Conservation (phyloP, 1,140 invertebrate genomes). For the Belonocnema kinseyi region DNA sequence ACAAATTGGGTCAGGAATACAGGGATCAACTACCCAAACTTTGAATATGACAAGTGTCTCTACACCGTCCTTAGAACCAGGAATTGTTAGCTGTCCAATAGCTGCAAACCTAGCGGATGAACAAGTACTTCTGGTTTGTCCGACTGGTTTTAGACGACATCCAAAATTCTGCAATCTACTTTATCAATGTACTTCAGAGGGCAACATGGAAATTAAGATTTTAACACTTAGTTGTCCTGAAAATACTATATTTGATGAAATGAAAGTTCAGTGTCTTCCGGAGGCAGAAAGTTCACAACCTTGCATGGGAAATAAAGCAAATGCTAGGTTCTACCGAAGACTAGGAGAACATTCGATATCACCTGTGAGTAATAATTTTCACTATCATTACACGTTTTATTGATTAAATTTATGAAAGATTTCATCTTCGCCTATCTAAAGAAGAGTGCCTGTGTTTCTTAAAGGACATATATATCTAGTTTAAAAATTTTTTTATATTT, state of each 20-base stretch:
- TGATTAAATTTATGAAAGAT: background rate
- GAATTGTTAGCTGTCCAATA: constrained; percentile 47
- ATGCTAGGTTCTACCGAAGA: constrained; percentile 76
- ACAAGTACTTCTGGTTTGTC: constrained; percentile 84
- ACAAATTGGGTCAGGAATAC: constrained; percentile 25
- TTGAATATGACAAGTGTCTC: background rate
- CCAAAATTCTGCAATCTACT: constrained; percentile 89
- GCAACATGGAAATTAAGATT: constrained; percentile 83
- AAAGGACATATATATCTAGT: too few relatives aligned
- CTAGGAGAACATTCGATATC: constrained; percentile 75
- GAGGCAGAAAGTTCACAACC: constrained; percentile 77
- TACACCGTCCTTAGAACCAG: constrained; percentile 30
- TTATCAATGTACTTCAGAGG: constrained; percentile 85
- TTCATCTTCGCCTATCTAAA: too few relatives aligned
- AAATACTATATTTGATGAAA: constrained; percentile 85
- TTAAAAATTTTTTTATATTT: too few relatives aligned
- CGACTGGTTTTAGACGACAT: constrained; percentile 88
- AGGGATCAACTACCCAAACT: background rate
- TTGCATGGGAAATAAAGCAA: constrained; percentile 77
- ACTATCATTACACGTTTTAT: background rate
- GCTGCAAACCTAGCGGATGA: constrained; percentile 75
- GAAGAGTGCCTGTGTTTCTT: too few relatives aligned
- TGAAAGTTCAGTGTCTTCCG: constrained; percentile 82
- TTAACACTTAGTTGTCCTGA: constrained; percentile 85
- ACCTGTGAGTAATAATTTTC: constrained; percentile 76